These are phyloP conservation scores for Scotopteryx bipunctaria DNA, from an alignment of 2,888 invertebrate species.

Conservation along the genomic window DNA sequence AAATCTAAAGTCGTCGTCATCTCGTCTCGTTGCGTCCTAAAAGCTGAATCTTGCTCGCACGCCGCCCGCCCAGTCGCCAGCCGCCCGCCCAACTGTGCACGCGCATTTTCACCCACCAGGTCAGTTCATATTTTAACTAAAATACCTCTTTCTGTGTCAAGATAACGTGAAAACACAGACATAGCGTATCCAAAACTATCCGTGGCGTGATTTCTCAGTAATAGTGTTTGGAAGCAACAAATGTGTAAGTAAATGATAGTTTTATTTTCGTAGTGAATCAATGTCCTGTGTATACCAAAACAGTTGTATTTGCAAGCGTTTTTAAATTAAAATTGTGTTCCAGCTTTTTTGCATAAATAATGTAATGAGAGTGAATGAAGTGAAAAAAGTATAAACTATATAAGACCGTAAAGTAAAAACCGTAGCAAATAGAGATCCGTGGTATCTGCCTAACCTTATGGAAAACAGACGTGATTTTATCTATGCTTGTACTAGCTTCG, in stretches of 20 bases:
- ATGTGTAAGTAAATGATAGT: conserved; percentile 4
- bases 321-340: no score
- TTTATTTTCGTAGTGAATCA: conserved; percentile 22
- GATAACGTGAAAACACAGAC: conserved; percentile 16
- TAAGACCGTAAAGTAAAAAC: no score
- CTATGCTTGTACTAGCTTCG: no score
- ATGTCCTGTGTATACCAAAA: conserved; percentile 53
- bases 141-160: conserved; percentile 22
- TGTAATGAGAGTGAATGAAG: no score
- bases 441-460: no score
- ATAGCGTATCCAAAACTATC: neutral
- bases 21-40: conserved; percentile 36
- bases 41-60: conserved; percentile 45
- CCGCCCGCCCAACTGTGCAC: conserved; percentile 75
- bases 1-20: conserved; percentile 15
- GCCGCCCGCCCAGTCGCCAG: conserved; percentile 78
- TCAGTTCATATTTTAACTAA: conserved; percentile 50
- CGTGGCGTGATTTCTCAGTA: neutral
- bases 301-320: conserved; percentile 54
- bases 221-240: neutral
- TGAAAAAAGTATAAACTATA: no score
- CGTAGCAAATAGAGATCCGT: no score
- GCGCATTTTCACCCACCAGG: conserved; percentile 53
- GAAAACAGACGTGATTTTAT: no score
- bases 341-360: no score